A percentile compares a stretch with the other conserved stretches of the same genome.
phyloP scores from a whole-genome alignment of 1,140 invertebrate species.

The Lethrus apterus region DNA sequence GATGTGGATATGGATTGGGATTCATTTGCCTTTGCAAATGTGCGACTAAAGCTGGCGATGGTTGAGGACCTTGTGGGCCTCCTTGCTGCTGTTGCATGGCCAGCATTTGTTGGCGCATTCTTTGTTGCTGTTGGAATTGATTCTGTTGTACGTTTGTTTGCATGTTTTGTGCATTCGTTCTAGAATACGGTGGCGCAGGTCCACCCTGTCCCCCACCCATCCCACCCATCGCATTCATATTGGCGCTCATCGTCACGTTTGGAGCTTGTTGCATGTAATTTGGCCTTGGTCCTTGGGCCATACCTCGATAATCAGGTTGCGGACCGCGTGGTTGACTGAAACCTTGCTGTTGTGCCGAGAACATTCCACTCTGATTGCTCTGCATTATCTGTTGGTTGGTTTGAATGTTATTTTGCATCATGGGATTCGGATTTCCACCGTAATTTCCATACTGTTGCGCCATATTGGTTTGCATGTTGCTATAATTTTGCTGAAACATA shows the following conservation, averaged over 20 bases:
- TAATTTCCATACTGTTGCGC: constrained; percentile 37
- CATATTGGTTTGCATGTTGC: constrained; percentile 35
- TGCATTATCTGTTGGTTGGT: constrained; percentile 39
- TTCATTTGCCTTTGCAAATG: constrained; percentile 39
- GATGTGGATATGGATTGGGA: constrained; percentile 36
- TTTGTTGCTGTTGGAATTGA: constrained; percentile 30
- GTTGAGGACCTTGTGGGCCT: constrained; percentile 31
- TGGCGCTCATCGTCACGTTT: constrained; percentile 40
- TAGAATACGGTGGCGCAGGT: constrained; percentile 39
- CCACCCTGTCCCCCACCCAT: constrained; percentile 28
- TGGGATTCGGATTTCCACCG: constrained; percentile 26
- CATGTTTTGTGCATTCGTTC: constrained; percentile 32
- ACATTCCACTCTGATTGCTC: constrained; percentile 27
- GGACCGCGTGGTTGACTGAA: constrained; percentile 20
- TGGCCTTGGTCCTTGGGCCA: constrained; percentile 27
- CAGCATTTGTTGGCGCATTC: constrained; percentile 28
- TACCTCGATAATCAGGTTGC: constrained; percentile 36
- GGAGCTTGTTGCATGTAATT: constrained; percentile 39
- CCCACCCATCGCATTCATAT: constrained; percentile 31
- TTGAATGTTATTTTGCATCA: constrained; percentile 34
- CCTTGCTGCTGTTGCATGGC: constrained; percentile 31
- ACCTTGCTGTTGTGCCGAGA: constrained; percentile 33
- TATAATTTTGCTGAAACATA: constrained; percentile 39
- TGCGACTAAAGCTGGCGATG: constrained; percentile 32
- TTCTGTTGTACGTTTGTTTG: constrained; percentile 31